These are phyloP conservation scores for Megamerina dolium DNA, from an alignment of 2,888 invertebrate species.

Conservation along the genomic window DNA sequence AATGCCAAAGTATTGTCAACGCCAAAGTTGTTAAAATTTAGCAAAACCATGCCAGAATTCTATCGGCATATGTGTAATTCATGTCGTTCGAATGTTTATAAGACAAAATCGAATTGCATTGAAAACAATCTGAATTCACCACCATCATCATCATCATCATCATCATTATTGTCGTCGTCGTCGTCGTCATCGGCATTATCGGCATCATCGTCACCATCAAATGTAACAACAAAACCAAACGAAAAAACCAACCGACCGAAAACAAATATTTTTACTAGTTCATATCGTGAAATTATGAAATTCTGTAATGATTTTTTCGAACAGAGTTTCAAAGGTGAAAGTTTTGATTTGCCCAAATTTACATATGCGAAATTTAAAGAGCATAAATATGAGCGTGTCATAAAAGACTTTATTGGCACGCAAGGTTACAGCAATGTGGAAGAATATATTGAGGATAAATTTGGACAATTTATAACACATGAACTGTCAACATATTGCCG, in stretches of 20 bases:
- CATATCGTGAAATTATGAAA: conserved; percentile 37
- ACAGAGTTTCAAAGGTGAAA: conserved; percentile 30
- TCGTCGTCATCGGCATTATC: not conserved
- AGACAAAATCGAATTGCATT: conserved; percentile 8
- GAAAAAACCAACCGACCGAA: conserved; percentile 7
- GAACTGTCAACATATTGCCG: conserved; percentile 19
- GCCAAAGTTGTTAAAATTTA: conserved; percentile 33
- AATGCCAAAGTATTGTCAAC: conserved; percentile 36
- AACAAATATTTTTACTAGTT: conserved; percentile 24
- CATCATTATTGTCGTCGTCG: not conserved
- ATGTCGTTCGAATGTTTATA: conserved; percentile 24
- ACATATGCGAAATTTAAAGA: conserved; percentile 30
- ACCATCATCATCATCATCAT: not conserved
- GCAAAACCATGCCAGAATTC: conserved; percentile 25
- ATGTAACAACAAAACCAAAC: conserved; percentile 1
- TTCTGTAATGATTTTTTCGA: conserved; percentile 43
- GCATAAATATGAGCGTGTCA: conserved; percentile 40
- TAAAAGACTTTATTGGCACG: conserved; percentile 33
- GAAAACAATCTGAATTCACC: conserved; percentile 13
- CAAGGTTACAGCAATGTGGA: conserved; percentile 36
- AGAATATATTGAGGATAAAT: conserved; percentile 42
- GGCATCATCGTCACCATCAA: not conserved
- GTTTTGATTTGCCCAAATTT: conserved; percentile 26
- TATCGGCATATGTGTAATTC: conserved; percentile 28
- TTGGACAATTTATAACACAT: conserved; percentile 34